Evolutionary conservation across 2,113 vertebrate species (phyloP).

Genomic region (Notothenia rossii): DNA sequence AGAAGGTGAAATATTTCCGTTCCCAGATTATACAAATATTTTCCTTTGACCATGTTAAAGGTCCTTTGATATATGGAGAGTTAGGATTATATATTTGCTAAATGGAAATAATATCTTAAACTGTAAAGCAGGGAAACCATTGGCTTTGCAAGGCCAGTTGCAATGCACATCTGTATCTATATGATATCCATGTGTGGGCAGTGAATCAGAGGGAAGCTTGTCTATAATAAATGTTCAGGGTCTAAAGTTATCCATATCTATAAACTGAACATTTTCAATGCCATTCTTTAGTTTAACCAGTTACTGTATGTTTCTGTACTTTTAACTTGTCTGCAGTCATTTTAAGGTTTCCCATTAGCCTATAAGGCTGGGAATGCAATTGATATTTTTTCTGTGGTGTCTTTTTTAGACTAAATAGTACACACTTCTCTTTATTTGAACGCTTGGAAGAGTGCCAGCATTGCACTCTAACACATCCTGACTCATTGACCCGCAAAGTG

Average conservation of each 20-base stretch:
- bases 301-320: no score
- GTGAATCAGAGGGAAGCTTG: background rate
- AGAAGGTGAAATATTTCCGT: background rate
- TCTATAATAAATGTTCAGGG: background rate
- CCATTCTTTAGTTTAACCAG: no score
- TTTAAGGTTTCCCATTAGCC: no score
- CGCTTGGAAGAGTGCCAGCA: background rate
- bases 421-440: background rate
- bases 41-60: background rate
- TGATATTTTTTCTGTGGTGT: background rate
- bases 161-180: background rate
- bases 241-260: no score
- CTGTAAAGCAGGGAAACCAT: background rate
- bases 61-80: background rate
- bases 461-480: background rate
- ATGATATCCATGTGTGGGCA: background rate
- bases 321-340: no score
- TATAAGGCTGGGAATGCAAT: background rate
- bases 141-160: background rate
- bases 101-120: no score
- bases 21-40: background rate
- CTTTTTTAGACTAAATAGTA: background rate
- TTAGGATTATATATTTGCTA: no score
- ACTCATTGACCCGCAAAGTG: constrained; percentile 4
- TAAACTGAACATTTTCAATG: no score